phyloP scores from a whole-genome alignment of 2,113 vertebrate species.

The Campylorhamphus procurvoides region DNA sequence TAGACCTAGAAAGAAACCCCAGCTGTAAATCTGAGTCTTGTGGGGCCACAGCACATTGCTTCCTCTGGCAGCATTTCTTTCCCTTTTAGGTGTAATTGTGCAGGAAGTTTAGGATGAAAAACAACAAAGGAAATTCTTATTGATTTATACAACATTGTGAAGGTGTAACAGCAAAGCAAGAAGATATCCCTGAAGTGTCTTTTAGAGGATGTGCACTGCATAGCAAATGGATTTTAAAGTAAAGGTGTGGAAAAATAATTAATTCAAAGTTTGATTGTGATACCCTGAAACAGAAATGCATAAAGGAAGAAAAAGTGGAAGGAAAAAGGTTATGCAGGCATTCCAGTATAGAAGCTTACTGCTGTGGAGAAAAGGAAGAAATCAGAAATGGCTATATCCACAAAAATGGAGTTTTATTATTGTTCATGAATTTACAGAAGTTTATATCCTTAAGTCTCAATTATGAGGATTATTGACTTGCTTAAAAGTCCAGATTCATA shows the following conservation, averaged over 20 bases:
- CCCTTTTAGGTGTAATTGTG: not conserved
- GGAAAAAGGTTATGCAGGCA: not conserved
- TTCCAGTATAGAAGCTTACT: not conserved
- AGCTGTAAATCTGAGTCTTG: not conserved
- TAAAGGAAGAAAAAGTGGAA: not conserved
- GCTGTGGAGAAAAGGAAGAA: not conserved
- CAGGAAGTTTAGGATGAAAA: not conserved
- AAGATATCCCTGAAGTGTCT: not conserved
- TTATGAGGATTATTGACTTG: not conserved
- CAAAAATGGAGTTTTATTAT: not conserved
- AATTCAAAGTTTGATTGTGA: not conserved
- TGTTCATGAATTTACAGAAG: not conserved
- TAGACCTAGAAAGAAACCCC: not conserved
- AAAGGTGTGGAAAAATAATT: not conserved
- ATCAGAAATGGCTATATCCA: not conserved
- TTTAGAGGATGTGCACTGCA: not conserved
- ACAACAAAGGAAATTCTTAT: not conserved
- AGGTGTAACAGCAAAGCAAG: not conserved
- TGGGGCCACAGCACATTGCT: not conserved
- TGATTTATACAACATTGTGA: slow-evolving; percentile 7
- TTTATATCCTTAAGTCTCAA: not conserved
- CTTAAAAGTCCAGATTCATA: not conserved
- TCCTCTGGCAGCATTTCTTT: not conserved
- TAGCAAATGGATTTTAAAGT: not conserved
- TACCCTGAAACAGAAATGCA: not conserved